Evolutionary conservation across 1,140 invertebrate genomes (phyloP).

Genomic region (Leptinotarsa lineolata): DNA sequence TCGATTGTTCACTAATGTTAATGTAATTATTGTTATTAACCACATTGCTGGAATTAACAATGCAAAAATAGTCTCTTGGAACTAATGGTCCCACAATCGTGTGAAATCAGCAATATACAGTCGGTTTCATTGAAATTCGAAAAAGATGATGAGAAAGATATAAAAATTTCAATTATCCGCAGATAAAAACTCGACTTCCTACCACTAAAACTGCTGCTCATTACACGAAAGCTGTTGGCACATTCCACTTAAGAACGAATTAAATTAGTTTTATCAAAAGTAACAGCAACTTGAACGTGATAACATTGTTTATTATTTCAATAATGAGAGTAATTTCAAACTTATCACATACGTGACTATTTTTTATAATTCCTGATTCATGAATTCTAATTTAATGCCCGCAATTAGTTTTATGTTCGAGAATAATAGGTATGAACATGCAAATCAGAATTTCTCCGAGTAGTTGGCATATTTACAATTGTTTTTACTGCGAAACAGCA

Average conservation of each 20-base stretch:
- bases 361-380: not conserved
- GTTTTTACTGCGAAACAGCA: too few species aligned
- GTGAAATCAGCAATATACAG: not conserved
- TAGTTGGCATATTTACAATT: too few species aligned
- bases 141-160: not conserved
- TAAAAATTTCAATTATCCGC: not conserved
- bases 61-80: too few species aligned
- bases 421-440: not conserved
- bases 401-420: not conserved
- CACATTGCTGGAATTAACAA: too few species aligned
- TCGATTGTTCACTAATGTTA: too few species aligned
- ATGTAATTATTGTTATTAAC: too few species aligned
- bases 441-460: not conserved
- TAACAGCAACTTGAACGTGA: not conserved
- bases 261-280: slow-evolving; percentile 3
- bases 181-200: not conserved
- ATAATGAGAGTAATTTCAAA: not conserved
- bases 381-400: not conserved
- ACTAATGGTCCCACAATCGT: not conserved
- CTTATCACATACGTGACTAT: slow-evolving; percentile 8
- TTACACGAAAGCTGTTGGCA: not conserved
- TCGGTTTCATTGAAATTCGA: not conserved
- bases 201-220: not conserved
- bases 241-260: not conserved
- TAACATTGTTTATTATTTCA: not conserved